Conservation (phyloP, 2,888 invertebrate species). For the Dromius quadrimaculatus region DNA sequence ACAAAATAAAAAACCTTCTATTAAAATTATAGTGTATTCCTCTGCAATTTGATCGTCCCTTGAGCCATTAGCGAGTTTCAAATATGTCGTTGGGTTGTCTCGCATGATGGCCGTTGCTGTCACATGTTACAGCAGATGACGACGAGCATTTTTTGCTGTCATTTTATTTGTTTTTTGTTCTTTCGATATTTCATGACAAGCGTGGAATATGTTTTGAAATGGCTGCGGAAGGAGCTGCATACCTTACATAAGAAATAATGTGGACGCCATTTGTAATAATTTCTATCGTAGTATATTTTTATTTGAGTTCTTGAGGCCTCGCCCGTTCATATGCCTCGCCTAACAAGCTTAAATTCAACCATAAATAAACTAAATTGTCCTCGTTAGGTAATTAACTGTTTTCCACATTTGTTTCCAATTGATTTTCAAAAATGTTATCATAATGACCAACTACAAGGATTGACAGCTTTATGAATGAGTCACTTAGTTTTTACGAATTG, state of each 20-base stretch:
- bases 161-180: constrained; percentile 30
- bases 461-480: constrained; percentile 36
- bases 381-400: no score
- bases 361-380: no score
- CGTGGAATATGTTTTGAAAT: constrained; percentile 27
- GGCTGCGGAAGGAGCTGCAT: constrained; percentile 12
- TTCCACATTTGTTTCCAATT: no score
- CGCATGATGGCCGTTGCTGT: constrained; percentile 6
- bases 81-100: constrained; percentile 1
- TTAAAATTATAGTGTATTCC: neutral
- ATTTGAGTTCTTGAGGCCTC: no score
- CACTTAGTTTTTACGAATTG: constrained; percentile 34
- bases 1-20: constrained; percentile 6
- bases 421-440: no score
- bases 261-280: neutral
- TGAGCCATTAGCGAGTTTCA: constrained; percentile 21
- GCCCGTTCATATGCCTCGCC: no score
- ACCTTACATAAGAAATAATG: no score
- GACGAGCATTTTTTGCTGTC: constrained; percentile 35
- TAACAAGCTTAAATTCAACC: no score
- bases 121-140: constrained; percentile 51
- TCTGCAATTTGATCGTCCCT: constrained; percentile 1
- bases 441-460: no score
- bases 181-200: constrained; percentile 46
- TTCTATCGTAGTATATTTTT: no score